Evolutionary conservation across 2,888 invertebrate species (phyloP).

Genomic region (Seira musarum): DNA sequence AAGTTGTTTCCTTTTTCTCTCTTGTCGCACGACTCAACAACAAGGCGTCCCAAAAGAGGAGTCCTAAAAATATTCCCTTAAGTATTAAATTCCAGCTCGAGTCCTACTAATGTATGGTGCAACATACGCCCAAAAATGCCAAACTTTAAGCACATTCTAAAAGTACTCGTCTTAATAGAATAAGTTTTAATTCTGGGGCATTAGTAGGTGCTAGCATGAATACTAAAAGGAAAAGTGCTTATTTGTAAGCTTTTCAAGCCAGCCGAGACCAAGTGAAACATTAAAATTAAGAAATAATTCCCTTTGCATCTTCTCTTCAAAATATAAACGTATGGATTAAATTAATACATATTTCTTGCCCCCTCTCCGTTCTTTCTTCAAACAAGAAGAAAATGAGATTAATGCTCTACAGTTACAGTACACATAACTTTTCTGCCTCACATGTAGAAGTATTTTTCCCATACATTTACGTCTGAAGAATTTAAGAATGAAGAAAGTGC

Average conservation of each 20-base stretch:
- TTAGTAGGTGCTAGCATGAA: not conserved
- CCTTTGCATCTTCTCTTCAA: not conserved
- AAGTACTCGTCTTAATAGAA: not conserved
- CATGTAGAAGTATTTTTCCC: no score
- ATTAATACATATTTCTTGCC: not conserved
- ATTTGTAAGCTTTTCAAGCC: not conserved
- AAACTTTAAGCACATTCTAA: not conserved
- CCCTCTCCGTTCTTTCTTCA: not conserved
- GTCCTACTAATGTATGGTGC: not conserved
- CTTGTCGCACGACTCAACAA: not conserved
- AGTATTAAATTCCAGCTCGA: not conserved
- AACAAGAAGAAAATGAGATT: not conserved
- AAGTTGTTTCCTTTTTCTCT: slow-evolving; percentile 1
- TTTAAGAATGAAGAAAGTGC: not conserved
- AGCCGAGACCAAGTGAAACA: not conserved
- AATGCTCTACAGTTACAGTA: no score
- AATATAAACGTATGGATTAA: not conserved
- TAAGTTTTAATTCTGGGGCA: not conserved
- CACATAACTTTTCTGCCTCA: no score
- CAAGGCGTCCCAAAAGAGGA: not conserved
- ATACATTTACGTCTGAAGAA: not conserved
- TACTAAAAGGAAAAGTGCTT: not conserved
- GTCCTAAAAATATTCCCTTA: not conserved
- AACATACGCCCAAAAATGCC: not conserved
- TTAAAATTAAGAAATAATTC: not conserved